Base-by-base conservation (phyloP, 2,797 vertebrate genomes). In the Cyprinella venusta region DNA sequence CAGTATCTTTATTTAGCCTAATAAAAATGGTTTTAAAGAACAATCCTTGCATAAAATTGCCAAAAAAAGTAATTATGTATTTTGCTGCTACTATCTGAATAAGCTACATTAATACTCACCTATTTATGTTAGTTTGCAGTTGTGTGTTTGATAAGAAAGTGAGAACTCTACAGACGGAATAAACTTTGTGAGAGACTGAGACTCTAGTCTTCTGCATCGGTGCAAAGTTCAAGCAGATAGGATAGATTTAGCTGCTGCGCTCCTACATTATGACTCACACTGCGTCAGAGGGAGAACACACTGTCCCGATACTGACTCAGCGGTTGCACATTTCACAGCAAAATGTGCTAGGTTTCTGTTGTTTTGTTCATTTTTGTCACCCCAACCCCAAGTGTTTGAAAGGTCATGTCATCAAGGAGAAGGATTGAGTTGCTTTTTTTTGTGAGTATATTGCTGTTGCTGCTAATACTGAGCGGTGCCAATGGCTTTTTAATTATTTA, bases 401-500 rank as follows among this genome's bases (percentile, higher is more conserved):
- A 67, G 63, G 45, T 79, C 8, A 21, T 65, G 5, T 65, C 76
- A 63, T 45, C 16, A 40, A 38, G n/a, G 3, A 38, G 9, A 65
- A 16, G 26, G 5, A 72, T 45, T 59, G 19, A 16, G 26, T 30
- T 65, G 70, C 48, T 42, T 54, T 24, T 69, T 50, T 26, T 79
- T 12, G 48, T 59, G 24, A 45, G 38, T 18, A 52, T 16, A 64
- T 64, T 48, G 40, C 45, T 5, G 33, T 67, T 5, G n/a, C 12
- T 33, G 61, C 36, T n/a, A 42, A 76, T 59, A 65, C 74, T 72
- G 21, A 67, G 79, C 50, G 69, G 75, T 71, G 81, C 65, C 69
- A 80, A 30, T 36, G 65, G 48, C 30, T 80, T 67, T 86, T 77
- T 36, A 83, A 87, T 80, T 83, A 83, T 81, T 83, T 70, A 81